Conservation (phyloP, 2,888 invertebrate species). For the Lochmaea capreae region DNA sequence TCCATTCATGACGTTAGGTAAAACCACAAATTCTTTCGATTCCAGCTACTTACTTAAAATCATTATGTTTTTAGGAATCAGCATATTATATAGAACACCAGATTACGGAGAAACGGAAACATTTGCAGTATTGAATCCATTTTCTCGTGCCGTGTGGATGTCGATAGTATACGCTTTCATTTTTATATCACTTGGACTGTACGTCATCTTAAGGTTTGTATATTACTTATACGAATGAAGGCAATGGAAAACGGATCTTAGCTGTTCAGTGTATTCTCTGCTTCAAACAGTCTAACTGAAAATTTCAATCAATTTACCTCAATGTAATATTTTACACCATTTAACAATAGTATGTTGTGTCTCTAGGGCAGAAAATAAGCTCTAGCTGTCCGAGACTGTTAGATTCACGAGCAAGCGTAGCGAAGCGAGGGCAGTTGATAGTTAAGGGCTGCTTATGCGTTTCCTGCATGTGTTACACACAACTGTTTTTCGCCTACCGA, state of each 20-base stretch:
- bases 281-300: too few species aligned
- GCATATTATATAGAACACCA: slow-evolving; percentile 86
- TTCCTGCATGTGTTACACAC: too few species aligned
- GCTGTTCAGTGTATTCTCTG: too few species aligned
- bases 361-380: too few species aligned
- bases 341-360: too few species aligned
- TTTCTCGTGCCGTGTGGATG: slow-evolving; percentile 88
- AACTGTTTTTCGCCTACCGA: too few species aligned
- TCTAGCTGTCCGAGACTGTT: too few species aligned
- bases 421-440: too few species aligned
- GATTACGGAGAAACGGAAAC: slow-evolving; percentile 81
- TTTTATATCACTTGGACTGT: slow-evolving; percentile 83
- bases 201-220: slow-evolving; percentile 74
- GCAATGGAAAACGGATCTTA: neutral
- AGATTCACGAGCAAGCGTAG: too few species aligned
- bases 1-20: slow-evolving; percentile 93
- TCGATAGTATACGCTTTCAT: slow-evolving; percentile 89
- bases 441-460: too few species aligned
- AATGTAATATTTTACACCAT: too few species aligned
- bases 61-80: slow-evolving; percentile 70
- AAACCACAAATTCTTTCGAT: neutral
- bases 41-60: neutral
- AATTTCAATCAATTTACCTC: too few species aligned
- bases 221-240: neutral
- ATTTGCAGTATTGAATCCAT: slow-evolving; percentile 91